These are phyloP conservation scores for Prunella strophiata DNA, from an alignment of 2,797 vertebrate genomes.

Conservation along the genomic window DNA sequence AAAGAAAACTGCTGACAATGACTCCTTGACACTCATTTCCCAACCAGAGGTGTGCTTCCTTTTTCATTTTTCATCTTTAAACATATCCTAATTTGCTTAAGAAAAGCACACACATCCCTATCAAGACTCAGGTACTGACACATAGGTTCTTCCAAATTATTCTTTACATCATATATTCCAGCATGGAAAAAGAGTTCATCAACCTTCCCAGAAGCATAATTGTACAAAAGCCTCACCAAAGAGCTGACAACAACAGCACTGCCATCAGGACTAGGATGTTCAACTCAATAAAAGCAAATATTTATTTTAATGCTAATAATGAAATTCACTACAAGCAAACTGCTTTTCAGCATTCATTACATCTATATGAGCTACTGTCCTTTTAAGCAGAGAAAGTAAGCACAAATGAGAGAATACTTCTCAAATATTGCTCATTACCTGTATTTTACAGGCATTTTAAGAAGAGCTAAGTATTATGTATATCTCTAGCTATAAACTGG, in stretches of 20 bases:
- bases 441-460: not conserved
- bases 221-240: not conserved
- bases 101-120: not conserved
- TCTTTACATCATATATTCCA: not conserved
- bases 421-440: not conserved
- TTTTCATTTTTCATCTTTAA: not conserved
- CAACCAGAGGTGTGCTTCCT: not conserved
- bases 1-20: not conserved
- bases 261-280: not conserved
- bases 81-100: not conserved
- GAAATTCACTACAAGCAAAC: not conserved
- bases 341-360: not conserved
- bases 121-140: not conserved
- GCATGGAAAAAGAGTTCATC: not conserved
- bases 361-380: not conserved
- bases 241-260: fast-evolving
- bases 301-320: not conserved
- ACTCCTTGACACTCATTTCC: not conserved
- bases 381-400: not conserved
- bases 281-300: not conserved
- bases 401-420: not conserved
- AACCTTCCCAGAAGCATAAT: not conserved
- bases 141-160: not conserved
- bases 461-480: not conserved
- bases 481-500: not conserved